Evolutionary conservation across 2,797 vertebrate genomes (phyloP).

Genomic region (Ctenopoma kingsleyae): DNA sequence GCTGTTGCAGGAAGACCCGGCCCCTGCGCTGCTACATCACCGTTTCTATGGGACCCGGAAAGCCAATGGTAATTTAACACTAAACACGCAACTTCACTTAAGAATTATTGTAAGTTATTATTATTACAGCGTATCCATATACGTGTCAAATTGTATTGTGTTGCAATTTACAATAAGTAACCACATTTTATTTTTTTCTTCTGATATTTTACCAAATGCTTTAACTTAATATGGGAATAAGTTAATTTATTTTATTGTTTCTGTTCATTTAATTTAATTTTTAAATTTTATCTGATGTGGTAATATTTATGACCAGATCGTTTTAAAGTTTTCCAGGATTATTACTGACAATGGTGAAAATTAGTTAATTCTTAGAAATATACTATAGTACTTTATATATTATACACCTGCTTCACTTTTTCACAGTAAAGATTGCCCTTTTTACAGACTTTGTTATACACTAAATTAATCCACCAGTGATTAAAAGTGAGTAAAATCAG

Average conservation of each 20-base stretch:
- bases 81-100: neutral
- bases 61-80: constrained; percentile 54
- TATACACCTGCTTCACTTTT: neutral
- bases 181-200: neutral
- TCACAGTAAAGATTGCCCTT: constrained; percentile 5
- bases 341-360: neutral
- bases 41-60: constrained; percentile 56
- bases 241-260: neutral
- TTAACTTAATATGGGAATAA: no score
- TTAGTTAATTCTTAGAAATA: neutral
- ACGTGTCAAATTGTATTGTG: no score
- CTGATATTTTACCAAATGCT: neutral
- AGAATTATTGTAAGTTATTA: neutral
- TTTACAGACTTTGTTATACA: neutral
- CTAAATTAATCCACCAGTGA: neutral
- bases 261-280: neutral
- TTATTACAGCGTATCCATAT: no score
- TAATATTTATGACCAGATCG: neutral
- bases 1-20: constrained; percentile 78
- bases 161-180: neutral
- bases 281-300: neutral
- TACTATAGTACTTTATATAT: no score
- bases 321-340: neutral
- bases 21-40: constrained; percentile 67
- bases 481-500: neutral